Conservation (phyloP, 1,140 invertebrate genomes). For the Phymorhynchus buccinoides region DNA sequence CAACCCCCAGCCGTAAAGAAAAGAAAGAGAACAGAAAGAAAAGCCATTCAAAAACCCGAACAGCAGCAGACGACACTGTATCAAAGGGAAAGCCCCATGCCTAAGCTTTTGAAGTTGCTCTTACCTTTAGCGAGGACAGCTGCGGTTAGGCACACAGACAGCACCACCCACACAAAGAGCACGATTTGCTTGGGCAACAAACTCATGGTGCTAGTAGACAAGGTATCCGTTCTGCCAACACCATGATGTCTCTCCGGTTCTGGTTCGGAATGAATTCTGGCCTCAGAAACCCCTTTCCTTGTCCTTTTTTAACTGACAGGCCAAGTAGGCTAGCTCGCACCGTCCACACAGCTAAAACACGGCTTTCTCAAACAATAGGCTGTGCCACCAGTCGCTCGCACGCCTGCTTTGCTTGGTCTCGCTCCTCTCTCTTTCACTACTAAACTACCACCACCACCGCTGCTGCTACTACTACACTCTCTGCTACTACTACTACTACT, state of each 20-base stretch:
- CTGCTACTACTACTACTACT: too few species aligned
- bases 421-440: constrained; percentile 12
- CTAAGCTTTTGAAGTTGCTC: not conserved
- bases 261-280: too few species aligned
- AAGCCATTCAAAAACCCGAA: not conserved
- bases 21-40: not conserved
- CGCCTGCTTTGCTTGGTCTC: constrained; percentile 20
- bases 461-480: too few species aligned
- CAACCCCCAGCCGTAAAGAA: constrained; percentile 10
- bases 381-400: constrained; percentile 33
- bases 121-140: constrained; percentile 27
- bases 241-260: constrained; percentile 13
- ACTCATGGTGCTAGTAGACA: constrained; percentile 28
- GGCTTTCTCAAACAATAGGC: constrained; percentile 42
- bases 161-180: constrained; percentile 8
- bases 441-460: not conserved
- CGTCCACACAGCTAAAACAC: constrained; percentile 29
- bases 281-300: not conserved
- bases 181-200: not conserved
- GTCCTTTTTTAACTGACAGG: not conserved
- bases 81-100: not conserved
- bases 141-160: too few species aligned
- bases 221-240: constrained; percentile 35
- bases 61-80: not conserved
- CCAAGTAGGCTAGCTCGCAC: not conserved